These are phyloP conservation scores for Cheiracanthium punctorium DNA, from an alignment of 2,888 invertebrate species.

Conservation along the genomic window DNA sequence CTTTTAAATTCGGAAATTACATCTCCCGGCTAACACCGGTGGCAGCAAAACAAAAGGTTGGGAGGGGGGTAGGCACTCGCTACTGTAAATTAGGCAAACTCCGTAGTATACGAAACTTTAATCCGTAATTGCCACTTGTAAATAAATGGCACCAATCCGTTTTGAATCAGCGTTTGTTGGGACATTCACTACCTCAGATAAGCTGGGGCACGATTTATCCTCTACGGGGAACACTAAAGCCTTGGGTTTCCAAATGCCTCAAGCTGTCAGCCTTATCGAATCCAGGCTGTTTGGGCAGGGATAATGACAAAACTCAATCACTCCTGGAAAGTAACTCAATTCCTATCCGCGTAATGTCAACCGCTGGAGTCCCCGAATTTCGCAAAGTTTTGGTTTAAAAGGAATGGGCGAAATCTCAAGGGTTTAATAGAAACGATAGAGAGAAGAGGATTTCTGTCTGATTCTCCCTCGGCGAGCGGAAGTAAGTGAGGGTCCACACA, in stretches of 20 bases:
- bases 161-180: constrained; percentile 25
- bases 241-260: constrained; percentile 35
- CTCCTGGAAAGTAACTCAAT: constrained; percentile 38
- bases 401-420: no score
- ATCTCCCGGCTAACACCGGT: not conserved
- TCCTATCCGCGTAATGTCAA: constrained; percentile 12
- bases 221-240: constrained; percentile 9
- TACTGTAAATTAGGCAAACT: constrained; percentile 4
- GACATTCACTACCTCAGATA: constrained; percentile 1
- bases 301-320: constrained; percentile 69
- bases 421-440: no score
- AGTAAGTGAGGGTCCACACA: no score
- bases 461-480: no score
- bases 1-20: not conserved
- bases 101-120: constrained; percentile 15
- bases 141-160: constrained; percentile 52
- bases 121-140: not conserved
- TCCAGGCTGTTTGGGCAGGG: not conserved
- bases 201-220: constrained; percentile 9
- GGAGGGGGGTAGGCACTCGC: no score
- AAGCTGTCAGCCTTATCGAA: constrained; percentile 41
- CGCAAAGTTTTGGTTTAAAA: no score
- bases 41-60: constrained; percentile 4
- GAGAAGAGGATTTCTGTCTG: no score
- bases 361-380: not conserved